These are phyloP conservation scores for Mesitornis unicolor DNA, from an alignment of 2,113 vertebrate genomes.

Conservation along the genomic window DNA sequence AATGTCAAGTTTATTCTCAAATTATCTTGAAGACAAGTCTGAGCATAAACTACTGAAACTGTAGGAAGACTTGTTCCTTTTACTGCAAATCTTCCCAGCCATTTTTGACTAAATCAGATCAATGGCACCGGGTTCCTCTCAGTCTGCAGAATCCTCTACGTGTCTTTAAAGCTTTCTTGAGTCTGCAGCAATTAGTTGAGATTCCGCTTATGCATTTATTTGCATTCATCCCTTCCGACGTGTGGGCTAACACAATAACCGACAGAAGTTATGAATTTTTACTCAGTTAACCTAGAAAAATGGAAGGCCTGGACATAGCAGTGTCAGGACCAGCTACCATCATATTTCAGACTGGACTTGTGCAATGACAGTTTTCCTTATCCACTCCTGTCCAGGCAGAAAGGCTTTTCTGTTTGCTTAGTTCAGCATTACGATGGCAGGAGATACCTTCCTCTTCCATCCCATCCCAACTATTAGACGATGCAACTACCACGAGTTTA, in stretches of 20 bases:
- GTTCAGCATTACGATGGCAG: neutral
- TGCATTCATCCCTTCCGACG: neutral
- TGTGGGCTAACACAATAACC: neutral
- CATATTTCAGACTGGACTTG: neutral
- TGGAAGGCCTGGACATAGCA: neutral
- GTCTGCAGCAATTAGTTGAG: neutral
- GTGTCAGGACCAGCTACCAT: neutral
- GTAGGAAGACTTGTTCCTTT: neutral
- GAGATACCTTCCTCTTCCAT: neutral
- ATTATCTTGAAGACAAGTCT: neutral
- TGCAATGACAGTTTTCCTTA: neutral
- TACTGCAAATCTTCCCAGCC: neutral
- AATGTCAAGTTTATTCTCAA: constrained; percentile 18
- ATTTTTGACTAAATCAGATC: neutral
- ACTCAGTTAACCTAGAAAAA: neutral
- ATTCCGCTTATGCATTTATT: neutral
- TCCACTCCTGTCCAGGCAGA: neutral
- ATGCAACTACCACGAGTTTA: neutral
- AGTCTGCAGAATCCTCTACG: neutral
- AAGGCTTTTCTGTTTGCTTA: neutral
- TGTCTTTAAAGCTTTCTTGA: neutral
- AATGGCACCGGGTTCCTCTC: neutral
- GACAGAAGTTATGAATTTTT: neutral
- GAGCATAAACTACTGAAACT: neutral
- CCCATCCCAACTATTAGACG: neutral